Base-by-base conservation (phyloP, 2,113 vertebrate species). In the Pelusios castaneus region DNA sequence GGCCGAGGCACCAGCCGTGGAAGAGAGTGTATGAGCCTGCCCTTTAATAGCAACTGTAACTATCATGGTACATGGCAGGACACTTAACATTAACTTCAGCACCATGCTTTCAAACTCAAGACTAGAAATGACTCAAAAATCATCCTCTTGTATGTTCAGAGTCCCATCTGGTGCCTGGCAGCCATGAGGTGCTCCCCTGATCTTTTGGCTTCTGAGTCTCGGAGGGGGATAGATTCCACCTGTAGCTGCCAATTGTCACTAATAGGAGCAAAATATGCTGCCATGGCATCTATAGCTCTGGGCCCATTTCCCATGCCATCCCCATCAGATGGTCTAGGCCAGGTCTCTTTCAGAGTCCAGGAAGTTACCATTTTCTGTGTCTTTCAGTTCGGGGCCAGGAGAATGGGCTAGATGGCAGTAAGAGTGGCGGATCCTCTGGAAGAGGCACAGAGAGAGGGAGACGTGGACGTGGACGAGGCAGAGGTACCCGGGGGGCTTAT, bases 301-400 rank as follows among this genome's bases (percentile, higher is more conserved):
- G 88, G 7, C 51, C 41, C 5, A 19, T 38, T 29, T 1, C 0
- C 43, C 4, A 5, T 5, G 55, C 13, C 6, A 0, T 54, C 2
- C 9, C 9, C 31, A 12, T 24, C 21, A 17, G 1, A 1, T 0
- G 1, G 67, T 45, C 24, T 3, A 1, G 77, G 82, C 56, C 27
- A 5, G 4, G 10, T 21, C 51, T 31, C 9, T 41, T 3, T 25
- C 0, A 0, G 16, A 60, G 41, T 38, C 22, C 22, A 81, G 19
- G 67, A 91, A 17, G 21, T 56, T n/a, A 13, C 80, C 1, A 0
- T 80, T 84, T 17, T 54, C 51, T 83, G 41, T 97, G 6, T 96
- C 58, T 97, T 97, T 25, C 89, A 99, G 99, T 99, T 97, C 99
- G 99, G 58, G 99, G 99, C 88, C 99, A 99, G 97, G 99, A 99